phyloP scores from a whole-genome alignment of 2,113 vertebrate genomes.

The Tragelaphus strepsiceros region DNA sequence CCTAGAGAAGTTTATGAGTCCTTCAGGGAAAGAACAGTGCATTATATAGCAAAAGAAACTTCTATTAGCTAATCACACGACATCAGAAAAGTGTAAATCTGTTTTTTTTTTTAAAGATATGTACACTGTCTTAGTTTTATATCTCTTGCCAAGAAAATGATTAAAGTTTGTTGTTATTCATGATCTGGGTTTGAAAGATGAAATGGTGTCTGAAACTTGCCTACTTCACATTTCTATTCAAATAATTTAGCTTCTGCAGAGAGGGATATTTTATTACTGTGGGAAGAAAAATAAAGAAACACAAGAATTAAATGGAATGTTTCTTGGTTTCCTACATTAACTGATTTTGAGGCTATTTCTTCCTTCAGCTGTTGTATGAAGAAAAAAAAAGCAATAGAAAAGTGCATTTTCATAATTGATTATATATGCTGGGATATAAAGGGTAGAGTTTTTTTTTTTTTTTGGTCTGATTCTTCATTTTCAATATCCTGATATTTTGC shows the following conservation, averaged over 20 bases:
- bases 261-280: conserved; percentile 35
- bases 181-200: background rate
- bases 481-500: background rate
- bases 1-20: conserved; percentile 53
- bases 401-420: conserved; percentile 5
- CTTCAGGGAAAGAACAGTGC: conserved; percentile 23
- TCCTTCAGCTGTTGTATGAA: conserved; percentile 18
- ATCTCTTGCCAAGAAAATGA: conserved; percentile 48
- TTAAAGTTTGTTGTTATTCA: conserved; percentile 51
- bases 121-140: background rate
- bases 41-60: conserved; percentile 16
- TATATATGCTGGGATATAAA: conserved; percentile 29
- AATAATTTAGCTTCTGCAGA: conserved; percentile 25
- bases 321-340: conserved; percentile 32
- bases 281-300: conserved; percentile 48
- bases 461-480: background rate
- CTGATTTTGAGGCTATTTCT: conserved; percentile 55
- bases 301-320: background rate
- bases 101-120: conserved; percentile 27
- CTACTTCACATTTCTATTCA: conserved; percentile 6
- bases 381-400: conserved; percentile 36
- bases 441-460: background rate
- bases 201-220: background rate
- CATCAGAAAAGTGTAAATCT: conserved; percentile 21
- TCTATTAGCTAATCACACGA: conserved; percentile 17